Base-by-base conservation (phyloP, 2,113 vertebrate species). In the Sinocyclocheilus maitianheensis region DNA sequence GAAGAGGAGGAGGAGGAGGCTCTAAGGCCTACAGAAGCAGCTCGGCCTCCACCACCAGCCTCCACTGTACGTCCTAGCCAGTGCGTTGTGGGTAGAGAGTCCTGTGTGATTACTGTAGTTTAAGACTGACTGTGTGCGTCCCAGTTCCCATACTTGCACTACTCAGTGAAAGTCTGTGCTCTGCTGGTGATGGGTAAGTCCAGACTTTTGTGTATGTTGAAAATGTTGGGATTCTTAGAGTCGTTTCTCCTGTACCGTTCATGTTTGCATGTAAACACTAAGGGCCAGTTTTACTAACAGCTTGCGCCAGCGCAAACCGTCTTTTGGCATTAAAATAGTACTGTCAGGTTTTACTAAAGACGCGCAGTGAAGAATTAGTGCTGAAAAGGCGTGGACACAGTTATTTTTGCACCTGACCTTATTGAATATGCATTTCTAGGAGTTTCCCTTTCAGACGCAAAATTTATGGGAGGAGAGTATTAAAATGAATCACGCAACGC, bases 1-100 rank as follows among this genome's bases (percentile, higher is more conserved):
- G 92, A 83, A 1, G 87, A 88, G 74, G 87, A 91, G 85, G 90
- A 91, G 71, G 94, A 83, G 87, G 89, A 34, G 13, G 55, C 74
- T 3, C 43, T 88, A 1, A 46, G 1, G 26, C 75, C 75, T 5
- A 65, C n/a, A 30, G 20, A 37, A 58, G n/a, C 6, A 18, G 69
- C 87, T 5, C 93, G 71, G 5, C 53, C 76, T 20, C 91, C 92
- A 7, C 24, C 12, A 5, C 40, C 78, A 85, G 12, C 87, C 18
- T 74, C 83, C 62, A 89, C 87, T 5, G 90, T 90, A 88, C 0
- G 87, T 90, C 30, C 51, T 43, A 12, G 43, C 71, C 11, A 12
- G 22, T 20, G 18, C 34, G 40, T 40, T 71, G 30, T 71, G 67
- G 67, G 67, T 71, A 71, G 67, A 71, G 67, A 10, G 1, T 37